Base-by-base conservation (phyloP, 2,113 vertebrate genomes). In the Nibea albiflora region DNA sequence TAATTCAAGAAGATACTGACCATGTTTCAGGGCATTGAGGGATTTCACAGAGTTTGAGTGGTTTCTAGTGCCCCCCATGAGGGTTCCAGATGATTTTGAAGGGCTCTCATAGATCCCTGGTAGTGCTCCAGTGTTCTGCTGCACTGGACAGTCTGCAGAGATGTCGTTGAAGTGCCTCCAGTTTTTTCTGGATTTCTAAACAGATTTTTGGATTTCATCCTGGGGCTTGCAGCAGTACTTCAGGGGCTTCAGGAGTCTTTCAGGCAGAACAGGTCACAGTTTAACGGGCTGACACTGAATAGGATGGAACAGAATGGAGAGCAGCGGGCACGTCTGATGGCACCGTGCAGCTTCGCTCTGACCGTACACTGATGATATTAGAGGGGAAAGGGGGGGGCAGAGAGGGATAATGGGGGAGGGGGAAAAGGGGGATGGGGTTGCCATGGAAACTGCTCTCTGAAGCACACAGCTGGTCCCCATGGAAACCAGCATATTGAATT, bases 381-480 rank as follows among this genome's bases (percentile, higher is more conserved):
- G 73, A 60, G 70, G 50, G 42, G 11, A 14, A 24, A 11, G 4
- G 19, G 26, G n/a, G 31, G 31, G 31, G 31, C 31, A 35, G 7
- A 35, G 31, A 35, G 42, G 42, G 42, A 11, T 73, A 46, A 77
- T 57, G 84, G 82, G 84, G 69, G 78, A 8, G 58, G 75, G 86
- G 73, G 35, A 5, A 68, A 77, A 46, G 72, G 82, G 89, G 86
- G 84, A 80, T 46, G 75, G 70, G 87, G 93, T 95, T 94, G 77
- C 91, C 83, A 94, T 93, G 90, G 94, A 94, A 94, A 94, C 94
- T 93, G 88, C 85, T 91, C 90, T 92, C 90, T 93, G 90, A 92
- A 88, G 86, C 87, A 65, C 87, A 87, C 88, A 89, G 93, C 90
- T 89, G 81, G 88, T 94, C 89, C 89, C 93, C 85, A 93, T 94